Evolutionary conservation across 2,113 vertebrate genomes (phyloP).

Genomic region (Corythornis madagascariensis): DNA sequence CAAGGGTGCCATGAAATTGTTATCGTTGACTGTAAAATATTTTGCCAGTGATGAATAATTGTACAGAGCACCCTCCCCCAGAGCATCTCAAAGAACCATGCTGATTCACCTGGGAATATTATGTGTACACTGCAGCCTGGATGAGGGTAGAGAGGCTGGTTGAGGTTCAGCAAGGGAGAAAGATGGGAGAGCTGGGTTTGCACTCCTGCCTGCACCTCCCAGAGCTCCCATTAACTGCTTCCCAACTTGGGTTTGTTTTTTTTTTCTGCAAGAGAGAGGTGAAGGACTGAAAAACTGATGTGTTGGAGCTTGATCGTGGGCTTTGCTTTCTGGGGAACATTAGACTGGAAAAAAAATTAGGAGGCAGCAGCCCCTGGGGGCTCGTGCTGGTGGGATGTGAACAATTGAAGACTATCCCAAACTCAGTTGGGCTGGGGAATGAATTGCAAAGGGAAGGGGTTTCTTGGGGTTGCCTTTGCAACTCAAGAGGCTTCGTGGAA

Average conservation of each 20-base stretch:
- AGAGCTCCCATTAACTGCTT: neutral
- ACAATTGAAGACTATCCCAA: neutral
- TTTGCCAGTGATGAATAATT: constrained; percentile 9
- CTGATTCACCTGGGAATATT: neutral
- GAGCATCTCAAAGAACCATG: neutral
- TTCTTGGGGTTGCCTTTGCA: constrained; percentile 61
- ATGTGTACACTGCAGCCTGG: neutral
- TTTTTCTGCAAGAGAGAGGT: neutral
- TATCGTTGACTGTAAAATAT: neutral
- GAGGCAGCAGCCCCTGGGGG: neutral
- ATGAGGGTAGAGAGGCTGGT: neutral
- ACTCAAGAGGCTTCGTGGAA: constrained; percentile 51
- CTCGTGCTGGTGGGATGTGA: neutral
- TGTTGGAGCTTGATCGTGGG: constrained; percentile 41
- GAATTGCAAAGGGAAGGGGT: constrained; percentile 23
- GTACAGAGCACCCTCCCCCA: neutral
- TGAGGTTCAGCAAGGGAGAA: neutral
- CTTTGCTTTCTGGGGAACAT: neutral
- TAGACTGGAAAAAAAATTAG: neutral
- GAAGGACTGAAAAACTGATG: neutral
- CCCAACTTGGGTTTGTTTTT: neutral
- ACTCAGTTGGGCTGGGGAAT: neutral
- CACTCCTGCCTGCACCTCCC: neutral
- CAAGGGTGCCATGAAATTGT: neutral
- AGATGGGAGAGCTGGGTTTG: neutral